phyloP scores from a whole-genome alignment of 1,140 invertebrate species.

The Gryon sp. region DNA sequence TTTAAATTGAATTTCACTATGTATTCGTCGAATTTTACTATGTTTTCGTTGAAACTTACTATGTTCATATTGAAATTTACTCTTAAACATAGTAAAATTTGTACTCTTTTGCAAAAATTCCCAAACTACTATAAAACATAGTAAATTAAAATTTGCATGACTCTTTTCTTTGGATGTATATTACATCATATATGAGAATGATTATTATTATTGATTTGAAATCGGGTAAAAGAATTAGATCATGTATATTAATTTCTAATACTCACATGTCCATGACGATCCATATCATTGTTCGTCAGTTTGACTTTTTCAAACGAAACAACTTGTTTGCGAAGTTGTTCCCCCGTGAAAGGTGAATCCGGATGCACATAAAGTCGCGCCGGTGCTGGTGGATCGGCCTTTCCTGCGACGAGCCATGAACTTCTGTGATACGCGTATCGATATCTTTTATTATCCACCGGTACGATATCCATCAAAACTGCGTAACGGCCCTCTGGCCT shows the following conservation, averaged over 20 bases:
- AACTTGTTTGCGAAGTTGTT: conserved; percentile 96
- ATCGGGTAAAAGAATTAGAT: too few relatives aligned
- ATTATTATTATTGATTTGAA: not conserved
- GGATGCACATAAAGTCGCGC: conserved; percentile 97
- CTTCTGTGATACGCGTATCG: conserved; percentile 98
- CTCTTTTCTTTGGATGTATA: too few relatives aligned
- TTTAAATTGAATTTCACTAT: too few relatives aligned
- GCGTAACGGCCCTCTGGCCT: conserved; percentile 87
- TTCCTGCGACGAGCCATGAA: conserved; percentile 98
- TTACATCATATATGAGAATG: not conserved
- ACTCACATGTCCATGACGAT: conserved; percentile 98
- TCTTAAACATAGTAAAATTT: too few relatives aligned
- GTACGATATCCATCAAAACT: conserved; percentile 97
- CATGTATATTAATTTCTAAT: too few relatives aligned
- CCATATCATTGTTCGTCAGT: conserved; percentile 99
- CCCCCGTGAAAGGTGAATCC: conserved; percentile 97
- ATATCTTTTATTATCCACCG: conserved; percentile 97
- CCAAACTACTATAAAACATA: too few relatives aligned
- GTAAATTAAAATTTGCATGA: too few relatives aligned
- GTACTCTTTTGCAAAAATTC: too few relatives aligned
- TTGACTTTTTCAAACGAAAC: conserved; percentile 99
- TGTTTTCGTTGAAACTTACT: too few relatives aligned
- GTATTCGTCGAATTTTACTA: too few relatives aligned
- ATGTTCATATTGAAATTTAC: too few relatives aligned
- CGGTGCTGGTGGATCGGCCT: conserved; percentile 97